Evolutionary conservation across 2,113 vertebrate genomes (phyloP).

Genomic region (Poeciliopsis retropinna): DNA sequence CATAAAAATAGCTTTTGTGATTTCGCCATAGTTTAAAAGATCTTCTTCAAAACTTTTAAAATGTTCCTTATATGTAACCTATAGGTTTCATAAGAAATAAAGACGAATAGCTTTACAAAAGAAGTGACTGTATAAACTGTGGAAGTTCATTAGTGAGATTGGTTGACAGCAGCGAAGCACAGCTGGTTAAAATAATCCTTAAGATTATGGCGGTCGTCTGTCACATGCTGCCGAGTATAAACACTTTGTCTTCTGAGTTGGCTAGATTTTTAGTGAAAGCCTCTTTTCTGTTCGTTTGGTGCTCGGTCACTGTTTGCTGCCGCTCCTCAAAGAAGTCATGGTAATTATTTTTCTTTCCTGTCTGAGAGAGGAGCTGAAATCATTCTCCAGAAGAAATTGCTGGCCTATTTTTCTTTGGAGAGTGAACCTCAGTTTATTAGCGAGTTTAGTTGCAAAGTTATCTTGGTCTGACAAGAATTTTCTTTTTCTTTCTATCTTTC

Average conservation of each 20-base stretch:
- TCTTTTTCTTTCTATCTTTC: too few relatives aligned
- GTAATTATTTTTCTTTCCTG: conserved; percentile 32
- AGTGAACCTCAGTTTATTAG: conserved; percentile 33
- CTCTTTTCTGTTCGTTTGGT: conserved; percentile 31
- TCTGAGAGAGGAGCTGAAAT: conserved; percentile 47
- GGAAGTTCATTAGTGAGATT: neutral
- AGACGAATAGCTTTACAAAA: neutral
- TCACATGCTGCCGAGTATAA: conserved; percentile 16
- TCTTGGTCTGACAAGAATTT: neutral
- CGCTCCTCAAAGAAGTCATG: conserved; percentile 21
- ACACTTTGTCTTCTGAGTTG: conserved; percentile 15
- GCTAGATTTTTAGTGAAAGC: conserved; percentile 36
- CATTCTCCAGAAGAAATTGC: conserved; percentile 45
- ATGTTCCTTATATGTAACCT: neutral
- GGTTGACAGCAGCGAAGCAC: neutral
- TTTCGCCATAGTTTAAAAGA: neutral
- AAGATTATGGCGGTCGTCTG: conserved; percentile 30
- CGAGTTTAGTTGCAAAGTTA: conserved; percentile 17
- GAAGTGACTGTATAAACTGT: neutral
- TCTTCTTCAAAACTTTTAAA: neutral
- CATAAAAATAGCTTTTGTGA: neutral
- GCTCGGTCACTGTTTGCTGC: conserved; percentile 51
- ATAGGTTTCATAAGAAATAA: neutral
- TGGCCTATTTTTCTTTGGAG: conserved; percentile 48
- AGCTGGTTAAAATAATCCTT: conserved; percentile 7